Evolutionary conservation across 2,888 invertebrate genomes (phyloP).

Genomic region (Laspeyria flexula): DNA sequence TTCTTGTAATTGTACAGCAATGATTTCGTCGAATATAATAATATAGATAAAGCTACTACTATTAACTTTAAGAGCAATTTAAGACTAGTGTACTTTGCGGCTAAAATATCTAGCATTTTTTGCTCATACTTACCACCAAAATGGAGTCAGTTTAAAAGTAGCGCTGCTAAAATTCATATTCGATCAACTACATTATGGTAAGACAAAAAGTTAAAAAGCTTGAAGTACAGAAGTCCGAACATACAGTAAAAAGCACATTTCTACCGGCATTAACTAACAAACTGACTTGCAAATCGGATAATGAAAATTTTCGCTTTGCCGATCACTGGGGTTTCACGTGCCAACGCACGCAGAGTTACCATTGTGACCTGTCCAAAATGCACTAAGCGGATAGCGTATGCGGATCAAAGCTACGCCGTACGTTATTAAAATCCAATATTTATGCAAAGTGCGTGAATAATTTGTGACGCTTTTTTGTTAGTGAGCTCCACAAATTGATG

Average conservation of each 20-base stretch:
- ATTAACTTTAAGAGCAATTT: no score
- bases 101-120: no score
- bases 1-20: no score
- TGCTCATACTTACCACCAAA: no score
- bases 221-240: not conserved
- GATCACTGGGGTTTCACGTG: constrained; percentile 42
- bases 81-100: no score
- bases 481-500: constrained; percentile 17
- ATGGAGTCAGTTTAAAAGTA: no score
- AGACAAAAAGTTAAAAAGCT: not conserved
- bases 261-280: constrained; percentile 23
- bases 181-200: no score
- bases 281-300: constrained; percentile 35
- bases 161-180: no score
- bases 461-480: constrained; percentile 31
- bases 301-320: constrained; percentile 33
- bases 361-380: constrained; percentile 41
- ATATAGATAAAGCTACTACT: no score
- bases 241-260: constrained; percentile 4
- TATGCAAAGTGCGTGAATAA: constrained; percentile 40
- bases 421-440: constrained; percentile 42
- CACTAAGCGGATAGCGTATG: constrained; percentile 46
- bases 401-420: constrained; percentile 38
- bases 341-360: constrained; percentile 43
- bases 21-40: no score